Evolutionary conservation across 2,888 invertebrate genomes (phyloP).

Genomic region (Cerastoderma edule): DNA sequence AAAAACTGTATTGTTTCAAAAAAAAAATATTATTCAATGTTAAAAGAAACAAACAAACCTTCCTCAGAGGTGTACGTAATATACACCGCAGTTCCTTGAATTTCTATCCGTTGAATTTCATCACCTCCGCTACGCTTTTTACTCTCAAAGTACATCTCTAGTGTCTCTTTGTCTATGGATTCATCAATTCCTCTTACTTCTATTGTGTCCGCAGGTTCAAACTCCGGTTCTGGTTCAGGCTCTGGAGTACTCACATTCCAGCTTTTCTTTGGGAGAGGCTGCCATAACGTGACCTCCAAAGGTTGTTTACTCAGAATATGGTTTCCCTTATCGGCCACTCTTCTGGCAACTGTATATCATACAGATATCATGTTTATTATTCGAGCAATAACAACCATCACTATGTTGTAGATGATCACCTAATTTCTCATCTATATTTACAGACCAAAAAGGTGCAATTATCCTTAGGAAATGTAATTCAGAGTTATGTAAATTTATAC

Average conservation of each 20-base stretch:
- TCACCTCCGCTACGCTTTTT: slow-evolving; percentile 46
- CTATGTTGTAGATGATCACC: no score
- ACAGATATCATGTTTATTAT: not conserved
- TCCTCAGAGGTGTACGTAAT: slow-evolving; percentile 42
- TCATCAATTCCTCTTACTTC: not conserved
- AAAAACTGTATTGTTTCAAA: no score
- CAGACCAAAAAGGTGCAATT: no score
- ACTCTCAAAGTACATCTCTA: slow-evolving; percentile 57
- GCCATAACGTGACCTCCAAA: slow-evolving; percentile 23
- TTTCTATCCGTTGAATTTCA: slow-evolving; percentile 27
- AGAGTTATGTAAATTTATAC: no score
- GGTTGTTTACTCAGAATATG: slow-evolving; percentile 23
- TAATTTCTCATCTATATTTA: no score
- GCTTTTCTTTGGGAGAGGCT: slow-evolving; percentile 5
- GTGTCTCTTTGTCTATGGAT: not conserved
- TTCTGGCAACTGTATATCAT: slow-evolving; percentile 39
- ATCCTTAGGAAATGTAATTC: no score
- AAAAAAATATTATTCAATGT: not conserved
- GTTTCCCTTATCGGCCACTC: slow-evolving; percentile 25
- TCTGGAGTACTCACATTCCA: slow-evolving; percentile 8
- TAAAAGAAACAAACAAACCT: slow-evolving; percentile 31
- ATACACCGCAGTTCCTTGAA: slow-evolving; percentile 19
- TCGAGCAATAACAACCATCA: not conserved
- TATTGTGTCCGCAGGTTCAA: slow-evolving; percentile 15
- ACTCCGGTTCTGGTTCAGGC: not conserved